phyloP scores from a whole-genome alignment of 2,888 invertebrate genomes.

The Ptilodon capucinus region DNA sequence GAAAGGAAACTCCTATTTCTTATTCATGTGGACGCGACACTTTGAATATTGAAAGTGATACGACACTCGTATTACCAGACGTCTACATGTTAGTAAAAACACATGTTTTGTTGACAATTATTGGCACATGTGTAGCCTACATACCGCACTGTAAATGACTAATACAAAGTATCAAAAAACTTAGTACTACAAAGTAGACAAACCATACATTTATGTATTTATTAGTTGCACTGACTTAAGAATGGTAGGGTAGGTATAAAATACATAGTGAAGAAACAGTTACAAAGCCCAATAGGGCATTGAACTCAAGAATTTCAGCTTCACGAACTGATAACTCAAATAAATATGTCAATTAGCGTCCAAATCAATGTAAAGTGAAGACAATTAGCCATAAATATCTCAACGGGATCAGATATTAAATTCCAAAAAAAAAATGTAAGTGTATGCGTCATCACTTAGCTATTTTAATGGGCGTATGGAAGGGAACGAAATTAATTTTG shows the following conservation, averaged over 20 bases:
- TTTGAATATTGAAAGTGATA: slow-evolving; percentile 48
- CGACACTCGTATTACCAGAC: slow-evolving; percentile 24
- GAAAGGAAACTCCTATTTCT: slow-evolving; percentile 66
- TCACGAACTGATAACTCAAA: background rate
- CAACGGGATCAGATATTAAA: background rate
- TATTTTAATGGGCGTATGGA: slow-evolving; percentile 52
- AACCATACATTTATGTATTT: too few species aligned
- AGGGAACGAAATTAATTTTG: slow-evolving; percentile 55
- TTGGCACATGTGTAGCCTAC: background rate
- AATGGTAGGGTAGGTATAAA: background rate
- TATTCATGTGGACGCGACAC: slow-evolving; percentile 55
- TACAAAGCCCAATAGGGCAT: background rate
- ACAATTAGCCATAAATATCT: background rate
- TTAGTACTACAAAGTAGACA: background rate
- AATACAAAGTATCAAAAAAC: background rate
- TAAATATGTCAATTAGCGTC: too few species aligned
- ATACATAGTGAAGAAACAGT: background rate
- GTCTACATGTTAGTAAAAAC: slow-evolving; percentile 21
- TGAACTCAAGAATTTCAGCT: background rate
- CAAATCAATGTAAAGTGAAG: too few species aligned
- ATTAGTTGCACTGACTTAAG: too few species aligned
- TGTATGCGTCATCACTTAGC: slow-evolving; percentile 47
- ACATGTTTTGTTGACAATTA: slow-evolving; percentile 11
- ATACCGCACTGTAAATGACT: background rate
- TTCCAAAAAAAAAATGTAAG: slow-evolving; percentile 28